Base-by-base conservation (phyloP, 2,888 invertebrate species). In the Cerceris ruficornis region DNA sequence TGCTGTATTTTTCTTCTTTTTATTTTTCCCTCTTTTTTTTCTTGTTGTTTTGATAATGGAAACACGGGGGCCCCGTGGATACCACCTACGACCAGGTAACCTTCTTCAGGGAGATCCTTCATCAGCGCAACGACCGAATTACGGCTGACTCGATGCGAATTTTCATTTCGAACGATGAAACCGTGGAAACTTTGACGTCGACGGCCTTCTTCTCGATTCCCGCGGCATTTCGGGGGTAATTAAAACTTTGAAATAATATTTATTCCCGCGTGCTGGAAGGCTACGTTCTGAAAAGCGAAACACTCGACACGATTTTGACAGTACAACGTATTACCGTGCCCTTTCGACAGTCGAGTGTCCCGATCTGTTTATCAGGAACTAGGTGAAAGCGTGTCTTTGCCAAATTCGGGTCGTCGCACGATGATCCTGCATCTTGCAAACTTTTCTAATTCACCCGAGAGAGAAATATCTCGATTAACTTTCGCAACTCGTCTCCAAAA, bases 1-100 rank as follows among this genome's bases (percentile, higher is more conserved):
- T 64, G 76, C 71, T 69, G 69, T 85, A 81, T 28, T 83, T 83
- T 82, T 82, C 7, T 14, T 75, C 57, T 69, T 77, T 61, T 76
- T 61, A 73, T 72, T 78, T 11, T 60, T 54, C 57, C 54, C 62
- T 28, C 42, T 55, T 55, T 17, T 46, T 49, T 49, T 49, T 62
- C 7, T 28, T 62, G 14, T 17, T 64, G 72, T 62, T 78, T 74
- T 78, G 79, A 69, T 81, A 77, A 79, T 81, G 83, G 73, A 69
- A 81, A 77, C 71, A 67, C 77, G 72, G 28, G 70, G 15, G n/a
- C n/a, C 46, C 68, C 14, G 58, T 11, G 70, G 69, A 55, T 58
- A 62, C 43, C 69, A 49, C 59, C 58, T 60, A n/a, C 70, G 72
- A 65, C 74, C 75, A 67, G 75, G 81, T 80, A 83, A 80, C 77